Base-by-base conservation (phyloP, 2,888 invertebrate species). In the Trichopoda pennipes region DNA sequence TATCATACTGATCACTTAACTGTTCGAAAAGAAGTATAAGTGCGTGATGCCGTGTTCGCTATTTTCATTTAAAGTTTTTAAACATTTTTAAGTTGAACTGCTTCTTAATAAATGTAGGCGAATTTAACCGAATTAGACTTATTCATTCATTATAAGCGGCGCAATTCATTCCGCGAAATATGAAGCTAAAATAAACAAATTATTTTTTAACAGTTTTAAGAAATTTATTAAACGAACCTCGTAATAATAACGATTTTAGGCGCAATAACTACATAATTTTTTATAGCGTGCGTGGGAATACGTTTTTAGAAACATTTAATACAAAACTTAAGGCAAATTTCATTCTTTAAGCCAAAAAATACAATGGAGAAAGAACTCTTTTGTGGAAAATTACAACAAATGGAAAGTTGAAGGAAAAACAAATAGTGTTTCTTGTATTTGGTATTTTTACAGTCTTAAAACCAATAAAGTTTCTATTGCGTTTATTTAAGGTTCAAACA, bases 391-490 rank as follows among this genome's bases (percentile, higher is more conserved):
- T n/a, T 63, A 3, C 49, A 28, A 49, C 55, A 58, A 58, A 56
- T 58, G 70, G n/a, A 28, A 56, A 64, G 47, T 17, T 47, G 12
- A 44, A 38, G 12, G 1, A 38, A 12, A 12, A 10, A 10, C 10
- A 38, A 38, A 53, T 58, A 64, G 64, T 81, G 58, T 42, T 56
- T 32, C 3, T 60, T 58, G 16, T 49, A 21, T 17, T 51, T 38
- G 16, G 3, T 44, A 8, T 63, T 44, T 35, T 44, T 23, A 21
- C 70, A 70, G 35, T 55, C 68, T 53, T 23, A 32, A 42, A 73
- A 55, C 69, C 69, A 64, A 63, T 56, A 61, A 74, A 63, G 68
- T 47, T 21, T 60, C 44, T 53, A 60, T 68, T 60, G 70, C 53
- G 16, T 17, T 12, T 44, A 8, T 63, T 53, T 21, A n/a, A 19